Evolutionary conservation across 2,113 vertebrate species (phyloP).

Genomic region (Hyperopisus bebe): DNA sequence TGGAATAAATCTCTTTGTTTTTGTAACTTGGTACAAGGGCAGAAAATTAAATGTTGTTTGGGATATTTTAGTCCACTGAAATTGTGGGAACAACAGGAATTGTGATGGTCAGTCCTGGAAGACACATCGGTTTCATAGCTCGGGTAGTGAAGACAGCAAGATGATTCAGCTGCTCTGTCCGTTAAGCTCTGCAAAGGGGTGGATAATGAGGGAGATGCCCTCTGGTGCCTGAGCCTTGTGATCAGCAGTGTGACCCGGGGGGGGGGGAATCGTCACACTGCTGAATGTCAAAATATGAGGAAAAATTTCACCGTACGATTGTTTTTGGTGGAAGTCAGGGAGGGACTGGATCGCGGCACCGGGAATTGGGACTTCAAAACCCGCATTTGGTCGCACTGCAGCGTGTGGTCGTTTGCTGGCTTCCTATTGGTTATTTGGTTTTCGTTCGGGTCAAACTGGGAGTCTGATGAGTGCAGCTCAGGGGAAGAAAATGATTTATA

Average conservation of each 20-base stretch:
- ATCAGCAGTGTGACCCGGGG: conserved; percentile 6
- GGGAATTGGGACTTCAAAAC: neutral
- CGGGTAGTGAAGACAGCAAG: neutral
- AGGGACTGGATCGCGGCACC: neutral
- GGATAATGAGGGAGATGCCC: neutral
- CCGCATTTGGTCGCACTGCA: neutral
- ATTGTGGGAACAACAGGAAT: neutral
- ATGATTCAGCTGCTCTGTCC: neutral
- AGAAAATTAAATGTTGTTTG: conserved; percentile 21
- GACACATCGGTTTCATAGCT: neutral
- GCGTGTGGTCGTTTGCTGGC: neutral
- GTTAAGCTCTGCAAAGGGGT: neutral
- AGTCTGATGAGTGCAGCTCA: neutral
- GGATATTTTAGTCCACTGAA: conserved; percentile 1
- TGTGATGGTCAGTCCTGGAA: neutral
- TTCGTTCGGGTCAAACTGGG: neutral
- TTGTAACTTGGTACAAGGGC: neutral
- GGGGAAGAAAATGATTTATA: neutral
- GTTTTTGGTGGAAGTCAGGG: neutral
- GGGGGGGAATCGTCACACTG: neutral
- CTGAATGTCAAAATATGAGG: neutral
- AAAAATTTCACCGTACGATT: neutral
- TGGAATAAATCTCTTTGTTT: neutral
- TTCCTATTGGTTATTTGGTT: neutral
- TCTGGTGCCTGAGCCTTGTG: neutral